These are phyloP conservation scores for Protodeltote pygarga DNA, from an alignment of 2,888 invertebrate genomes.

Conservation along the genomic window DNA sequence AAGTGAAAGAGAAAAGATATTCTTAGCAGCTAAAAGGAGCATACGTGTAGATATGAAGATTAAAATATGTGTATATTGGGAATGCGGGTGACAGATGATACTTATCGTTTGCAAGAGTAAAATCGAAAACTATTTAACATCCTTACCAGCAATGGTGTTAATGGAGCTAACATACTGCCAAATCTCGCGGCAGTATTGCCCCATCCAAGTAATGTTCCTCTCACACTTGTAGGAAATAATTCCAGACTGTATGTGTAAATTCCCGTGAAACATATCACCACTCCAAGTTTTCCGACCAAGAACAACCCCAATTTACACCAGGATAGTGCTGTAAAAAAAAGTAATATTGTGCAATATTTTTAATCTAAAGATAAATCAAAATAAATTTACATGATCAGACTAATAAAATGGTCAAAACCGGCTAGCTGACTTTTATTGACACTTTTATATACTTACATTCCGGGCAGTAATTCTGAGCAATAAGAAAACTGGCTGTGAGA, in stretches of 20 bases:
- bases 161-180: conserved; percentile 74
- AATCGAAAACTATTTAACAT: neutral
- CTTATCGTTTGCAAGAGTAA: neutral
- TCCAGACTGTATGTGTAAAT: conserved; percentile 75
- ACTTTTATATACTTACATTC: conserved; percentile 65
- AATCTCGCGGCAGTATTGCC: conserved; percentile 72
- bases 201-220: conserved; percentile 72
- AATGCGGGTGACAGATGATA: no score
- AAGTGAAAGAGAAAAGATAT: no score
- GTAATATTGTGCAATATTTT: no score
- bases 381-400: neutral
- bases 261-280: conserved; percentile 74
- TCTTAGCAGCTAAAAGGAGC: no score
- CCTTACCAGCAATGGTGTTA: conserved; percentile 74
- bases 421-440: no score
- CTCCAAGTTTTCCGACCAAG: conserved; percentile 68
- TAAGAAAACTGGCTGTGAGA: conserved; percentile 63
- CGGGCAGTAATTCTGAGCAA: conserved; percentile 67
- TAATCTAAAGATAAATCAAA: no score
- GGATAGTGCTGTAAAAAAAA: conserved; percentile 60
- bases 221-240: conserved; percentile 74
- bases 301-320: conserved; percentile 73
- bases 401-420: conserved; percentile 2
- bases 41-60: no score
- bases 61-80: no score